Base-by-base conservation (phyloP, 2,797 vertebrate genomes). In the Phrynocephalus forsythii region DNA sequence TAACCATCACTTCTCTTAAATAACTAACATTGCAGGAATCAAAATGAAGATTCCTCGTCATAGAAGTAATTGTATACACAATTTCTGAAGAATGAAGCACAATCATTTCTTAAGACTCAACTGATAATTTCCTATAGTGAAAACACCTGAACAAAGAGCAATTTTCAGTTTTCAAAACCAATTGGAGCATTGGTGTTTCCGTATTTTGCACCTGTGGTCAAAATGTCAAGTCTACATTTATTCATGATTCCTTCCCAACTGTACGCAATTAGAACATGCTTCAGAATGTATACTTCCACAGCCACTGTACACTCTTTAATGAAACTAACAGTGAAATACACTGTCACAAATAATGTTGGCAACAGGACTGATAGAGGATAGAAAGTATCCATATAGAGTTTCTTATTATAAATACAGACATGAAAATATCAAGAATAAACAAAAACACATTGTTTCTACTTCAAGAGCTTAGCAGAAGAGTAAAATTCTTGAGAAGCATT, bases 391-490 rank as follows among this genome's bases (percentile, higher is more conserved):
- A 28, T 28, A 50, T 48, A 71, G 9, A 72, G 67, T 2, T 48
- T 33, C 50, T 60, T n/a, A 83, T 50, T 30, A 83, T 3, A 72
- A 90, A 82, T 0, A 44, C 0, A 86, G 78, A 71, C 10, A 92
- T 81, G 84, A 82, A 2, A 10, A 76, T 86, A 5, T 15, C 52
- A 11, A 56, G 10, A 83, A 8, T 69, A 0, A 1, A 10, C 33
- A 5, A 20, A 86, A 20, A 86, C 56, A 80, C 1, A 56, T 33
- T 18, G 60, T 5, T 86, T 88, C 20, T 2, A 28, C 0, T 0
- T 2, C 44, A 22, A 69, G 66, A 30, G 2, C 28, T 50, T 72
- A 52, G 16, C 30, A 30, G 56, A 24, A 15, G 56, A 80, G 28
- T 38, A 66, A 80, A 66, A 80, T 8, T 66, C 33, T 28, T 77